Conservation (phyloP, 2,888 invertebrate species). For the Geophilus truncorum region DNA sequence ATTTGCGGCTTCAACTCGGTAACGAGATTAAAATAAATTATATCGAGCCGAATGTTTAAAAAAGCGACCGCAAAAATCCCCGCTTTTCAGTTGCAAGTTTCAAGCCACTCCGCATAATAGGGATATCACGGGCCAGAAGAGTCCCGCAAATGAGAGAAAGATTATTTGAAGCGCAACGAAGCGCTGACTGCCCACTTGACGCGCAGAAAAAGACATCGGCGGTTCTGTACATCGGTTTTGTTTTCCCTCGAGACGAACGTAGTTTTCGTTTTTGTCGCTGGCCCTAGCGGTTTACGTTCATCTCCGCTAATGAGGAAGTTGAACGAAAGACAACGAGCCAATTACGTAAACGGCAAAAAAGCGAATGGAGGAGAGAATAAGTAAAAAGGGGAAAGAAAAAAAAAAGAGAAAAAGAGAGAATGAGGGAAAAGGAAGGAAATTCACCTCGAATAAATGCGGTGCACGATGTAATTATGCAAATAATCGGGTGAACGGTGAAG, state of each 20-base stretch:
- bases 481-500: neutral
- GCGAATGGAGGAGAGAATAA: too few species aligned
- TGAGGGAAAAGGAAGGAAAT: neutral
- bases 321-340: neutral
- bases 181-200: slow-evolving; percentile 4
- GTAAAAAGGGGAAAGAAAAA: neutral
- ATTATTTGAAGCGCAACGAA: neutral
- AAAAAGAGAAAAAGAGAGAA: neutral
- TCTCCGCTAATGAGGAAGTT: neutral
- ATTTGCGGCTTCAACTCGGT: neutral
- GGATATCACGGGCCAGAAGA: neutral
- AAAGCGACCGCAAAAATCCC: neutral
- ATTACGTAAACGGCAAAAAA: neutral
- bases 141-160: neutral
- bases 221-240: too few species aligned
- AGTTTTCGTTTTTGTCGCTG: neutral
- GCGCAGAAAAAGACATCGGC: neutral
- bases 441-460: neutral
- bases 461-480: neutral
- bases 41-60: too few species aligned
- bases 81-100: too few species aligned
- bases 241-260: neutral
- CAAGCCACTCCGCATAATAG: neutral
- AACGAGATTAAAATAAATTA: neutral
- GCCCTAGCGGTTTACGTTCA: neutral